phyloP scores from a whole-genome alignment of 2,888 invertebrate genomes.

The Lycaena phlaeas region DNA sequence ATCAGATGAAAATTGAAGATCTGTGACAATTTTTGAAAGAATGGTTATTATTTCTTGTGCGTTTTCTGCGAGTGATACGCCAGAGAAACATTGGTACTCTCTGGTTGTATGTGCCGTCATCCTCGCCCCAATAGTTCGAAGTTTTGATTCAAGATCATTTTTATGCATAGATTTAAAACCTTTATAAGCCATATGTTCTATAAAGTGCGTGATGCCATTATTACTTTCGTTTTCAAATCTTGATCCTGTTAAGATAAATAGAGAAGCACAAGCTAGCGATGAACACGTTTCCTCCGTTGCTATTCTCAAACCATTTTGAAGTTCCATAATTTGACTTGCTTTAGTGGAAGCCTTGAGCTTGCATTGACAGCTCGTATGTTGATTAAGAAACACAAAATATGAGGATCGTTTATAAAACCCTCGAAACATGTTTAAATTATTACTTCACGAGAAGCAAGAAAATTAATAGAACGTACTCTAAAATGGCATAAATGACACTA shows the following conservation, averaged over 20 bases:
- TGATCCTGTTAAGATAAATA: slow-evolving; percentile 41
- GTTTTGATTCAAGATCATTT: slow-evolving; percentile 23
- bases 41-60: slow-evolving; percentile 23
- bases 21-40: slow-evolving; percentile 30
- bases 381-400: too few species aligned
- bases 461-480: too few species aligned
- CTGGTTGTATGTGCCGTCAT: slow-evolving; percentile 34
- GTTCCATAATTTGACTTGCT: slow-evolving; percentile 16
- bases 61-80: slow-evolving; percentile 22
- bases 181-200: slow-evolving; percentile 49
- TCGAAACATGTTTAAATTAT: too few species aligned
- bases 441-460: too few species aligned
- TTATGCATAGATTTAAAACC: slow-evolving; percentile 28
- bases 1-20: slow-evolving; percentile 27
- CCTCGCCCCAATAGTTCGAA: slow-evolving; percentile 27
- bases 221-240: slow-evolving; percentile 37
- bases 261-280: slow-evolving; percentile 32
- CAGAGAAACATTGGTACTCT: slow-evolving; percentile 42
- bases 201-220: slow-evolving; percentile 48
- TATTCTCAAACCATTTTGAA: slow-evolving; percentile 41
- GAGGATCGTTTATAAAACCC: too few species aligned
- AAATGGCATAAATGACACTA: too few species aligned
- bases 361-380: background rate
- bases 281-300: slow-evolving; percentile 33
- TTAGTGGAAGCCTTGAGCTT: background rate